Evolutionary conservation across 2,888 invertebrate species (phyloP).

Genomic region (Meteorus colon): DNA sequence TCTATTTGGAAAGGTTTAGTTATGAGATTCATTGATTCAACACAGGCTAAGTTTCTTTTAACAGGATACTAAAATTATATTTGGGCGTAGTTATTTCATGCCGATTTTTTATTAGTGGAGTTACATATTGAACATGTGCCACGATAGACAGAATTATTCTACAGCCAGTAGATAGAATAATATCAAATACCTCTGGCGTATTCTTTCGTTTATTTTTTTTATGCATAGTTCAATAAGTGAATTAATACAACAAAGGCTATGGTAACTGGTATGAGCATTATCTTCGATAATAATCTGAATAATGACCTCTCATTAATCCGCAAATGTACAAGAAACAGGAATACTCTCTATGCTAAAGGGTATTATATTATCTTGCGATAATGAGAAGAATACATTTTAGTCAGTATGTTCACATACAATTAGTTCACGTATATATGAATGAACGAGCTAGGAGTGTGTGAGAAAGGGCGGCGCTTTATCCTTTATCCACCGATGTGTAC

Average conservation of each 20-base stretch:
- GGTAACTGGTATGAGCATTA: background rate
- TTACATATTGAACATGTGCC: too few relatives aligned
- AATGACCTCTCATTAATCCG: background rate
- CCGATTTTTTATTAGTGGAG: too few relatives aligned
- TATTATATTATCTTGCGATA: background rate
- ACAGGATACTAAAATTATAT: too few relatives aligned
- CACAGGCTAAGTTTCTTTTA: too few relatives aligned
- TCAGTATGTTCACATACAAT: background rate
- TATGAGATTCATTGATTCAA: too few relatives aligned
- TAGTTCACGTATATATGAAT: background rate
- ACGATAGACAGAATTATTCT: too few relatives aligned
- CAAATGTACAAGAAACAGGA: background rate
- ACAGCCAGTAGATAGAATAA: too few relatives aligned
- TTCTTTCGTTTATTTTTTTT: background rate
- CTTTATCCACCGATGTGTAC: slow-evolving; percentile 16
- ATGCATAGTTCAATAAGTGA: background rate
- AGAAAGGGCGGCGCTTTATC: background rate
- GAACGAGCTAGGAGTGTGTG: background rate
- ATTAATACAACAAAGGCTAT: background rate
- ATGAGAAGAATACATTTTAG: background rate
- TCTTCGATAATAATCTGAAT: background rate
- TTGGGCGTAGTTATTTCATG: too few relatives aligned
- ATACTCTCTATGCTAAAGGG: background rate
- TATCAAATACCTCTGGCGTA: background rate
- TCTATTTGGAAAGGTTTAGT: background rate